These are phyloP conservation scores for Rhizoglyphus robini DNA, from an alignment of 1,140 invertebrate genomes.

Conservation along the genomic window DNA sequence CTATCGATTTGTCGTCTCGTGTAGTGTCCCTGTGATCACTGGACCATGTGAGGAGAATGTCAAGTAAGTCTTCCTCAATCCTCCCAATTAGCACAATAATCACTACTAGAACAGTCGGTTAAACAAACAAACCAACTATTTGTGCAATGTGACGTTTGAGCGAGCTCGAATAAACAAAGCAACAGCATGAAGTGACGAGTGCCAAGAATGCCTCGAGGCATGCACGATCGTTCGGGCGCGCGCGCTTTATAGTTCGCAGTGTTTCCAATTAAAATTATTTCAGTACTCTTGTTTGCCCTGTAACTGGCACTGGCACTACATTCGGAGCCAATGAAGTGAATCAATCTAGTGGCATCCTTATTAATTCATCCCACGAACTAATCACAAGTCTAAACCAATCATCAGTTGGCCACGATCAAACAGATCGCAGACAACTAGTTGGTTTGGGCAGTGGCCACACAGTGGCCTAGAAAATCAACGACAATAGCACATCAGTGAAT, in stretches of 20 bases:
- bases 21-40: too few relatives aligned
- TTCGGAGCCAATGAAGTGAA: not conserved
- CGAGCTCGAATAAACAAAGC: not conserved
- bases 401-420: slow-evolving; percentile 9
- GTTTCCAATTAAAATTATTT: slow-evolving; percentile 7
- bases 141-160: too few relatives aligned
- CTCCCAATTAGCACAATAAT: too few relatives aligned
- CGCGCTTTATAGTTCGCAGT: not conserved
- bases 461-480: not conserved
- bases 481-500: not conserved
- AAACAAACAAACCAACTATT: too few relatives aligned
- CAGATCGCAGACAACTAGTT: not conserved
- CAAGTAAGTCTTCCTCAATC: too few relatives aligned
- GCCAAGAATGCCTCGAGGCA: not conserved
- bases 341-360: slow-evolving; percentile 1
- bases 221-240: too few relatives aligned
- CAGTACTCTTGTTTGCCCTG: not conserved
- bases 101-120: too few relatives aligned
- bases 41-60: too few relatives aligned
- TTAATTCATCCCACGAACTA: not conserved
- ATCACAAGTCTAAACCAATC: slow-evolving; percentile 5
- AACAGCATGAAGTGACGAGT: not conserved
- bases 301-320: too few relatives aligned
- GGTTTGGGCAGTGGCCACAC: not conserved
- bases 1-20: too few relatives aligned